Percentiles rank a stretch among this genome's conserved stretches.
Conservation (phyloP, 2,888 invertebrate species). For the Macrophya annulata region DNA sequence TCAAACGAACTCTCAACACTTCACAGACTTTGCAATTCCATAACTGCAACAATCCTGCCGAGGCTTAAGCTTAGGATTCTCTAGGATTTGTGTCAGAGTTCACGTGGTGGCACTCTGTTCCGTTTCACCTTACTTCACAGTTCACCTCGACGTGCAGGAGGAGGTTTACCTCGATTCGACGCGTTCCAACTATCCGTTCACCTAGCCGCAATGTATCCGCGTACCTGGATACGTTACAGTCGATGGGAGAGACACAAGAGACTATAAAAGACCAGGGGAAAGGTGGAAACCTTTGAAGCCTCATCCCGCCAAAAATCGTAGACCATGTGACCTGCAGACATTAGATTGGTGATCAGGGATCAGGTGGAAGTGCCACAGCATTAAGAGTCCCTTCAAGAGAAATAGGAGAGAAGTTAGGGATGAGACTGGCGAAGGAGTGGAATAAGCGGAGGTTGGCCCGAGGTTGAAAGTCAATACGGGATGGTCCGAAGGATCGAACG, state of each 20-base stretch:
- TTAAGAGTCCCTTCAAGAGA: background rate
- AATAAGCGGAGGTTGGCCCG: constrained; percentile 40
- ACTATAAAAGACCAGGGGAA: background rate
- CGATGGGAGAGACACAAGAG: constrained; percentile 15
- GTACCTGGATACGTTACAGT: background rate
- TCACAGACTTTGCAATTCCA: background rate
- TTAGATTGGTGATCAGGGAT: background rate
- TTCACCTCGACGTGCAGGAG: constrained; percentile 31
- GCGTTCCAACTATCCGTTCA: constrained; percentile 36
- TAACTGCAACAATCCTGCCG: constrained; percentile 4
- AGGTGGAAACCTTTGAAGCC: background rate
- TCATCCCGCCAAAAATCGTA: background rate
- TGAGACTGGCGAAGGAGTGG: constrained; percentile 8
- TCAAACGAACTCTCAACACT: background rate
- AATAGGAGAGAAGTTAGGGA: background rate
- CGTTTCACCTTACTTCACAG: constrained; percentile 42
- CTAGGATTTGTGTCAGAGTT: constrained; percentile 45
- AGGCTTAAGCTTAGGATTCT: background rate
- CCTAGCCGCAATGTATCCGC: constrained; percentile 30
- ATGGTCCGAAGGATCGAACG: constrained; percentile 52
- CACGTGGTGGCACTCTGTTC: constrained; percentile 39
- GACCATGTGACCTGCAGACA: background rate
- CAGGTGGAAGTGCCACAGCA: background rate
- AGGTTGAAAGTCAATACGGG: constrained; percentile 52
- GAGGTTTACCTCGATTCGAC: constrained; percentile 51